Evolutionary conservation across 2,113 vertebrate species (phyloP), one percentile per base, ranked within the genome.

Genomic region (Camelus bactrianus): DNA sequence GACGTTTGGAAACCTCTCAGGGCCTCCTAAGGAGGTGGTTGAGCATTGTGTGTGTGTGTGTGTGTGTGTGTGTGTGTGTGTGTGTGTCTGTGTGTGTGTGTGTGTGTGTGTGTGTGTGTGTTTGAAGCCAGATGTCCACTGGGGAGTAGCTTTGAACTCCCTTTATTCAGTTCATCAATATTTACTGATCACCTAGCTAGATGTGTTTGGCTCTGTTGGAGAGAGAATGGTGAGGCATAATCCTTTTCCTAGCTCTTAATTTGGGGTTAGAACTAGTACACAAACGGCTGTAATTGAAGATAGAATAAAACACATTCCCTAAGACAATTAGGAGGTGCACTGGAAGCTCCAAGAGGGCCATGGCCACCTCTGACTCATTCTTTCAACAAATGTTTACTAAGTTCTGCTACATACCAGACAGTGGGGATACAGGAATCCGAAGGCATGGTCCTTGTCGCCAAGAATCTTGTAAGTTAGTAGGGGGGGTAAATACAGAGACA

Each of bases 151-250:
- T 96, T 94, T 97, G 89, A 96, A 93, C 87, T 96, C 54, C 65
- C 89, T 93, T 91, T 70, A 85, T 97, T 93, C 92, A 89, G 15
- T 70, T 96, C 94, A 89, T 95, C 89, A 96, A 89, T 96, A 96
- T 93, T 97, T 97, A 82, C 82, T 58, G 30, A 94, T 30, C 91
- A 60, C 85, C 82, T 38, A 52, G 38, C 60, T 69, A 38, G 88
- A 83, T 91, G 82, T 85, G 67, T 94, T 94, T 93, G 85, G 50
- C 46, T 93, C 20, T 85, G 48, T 28, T 97, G 89, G 89, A 95
- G 73, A 82, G 35, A 58, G 56, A 42, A 54, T 64, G 73, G 56
- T 13, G 35, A 88, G 19, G 30, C 58, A 15, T 8, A 80, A 20
- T 58, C 72, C 89, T 38, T 88, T 70, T 30, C n/a, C n/a, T 94